phyloP scores from a whole-genome alignment of 2,888 invertebrate species.

The Lordiphosa andalusiaca region DNA sequence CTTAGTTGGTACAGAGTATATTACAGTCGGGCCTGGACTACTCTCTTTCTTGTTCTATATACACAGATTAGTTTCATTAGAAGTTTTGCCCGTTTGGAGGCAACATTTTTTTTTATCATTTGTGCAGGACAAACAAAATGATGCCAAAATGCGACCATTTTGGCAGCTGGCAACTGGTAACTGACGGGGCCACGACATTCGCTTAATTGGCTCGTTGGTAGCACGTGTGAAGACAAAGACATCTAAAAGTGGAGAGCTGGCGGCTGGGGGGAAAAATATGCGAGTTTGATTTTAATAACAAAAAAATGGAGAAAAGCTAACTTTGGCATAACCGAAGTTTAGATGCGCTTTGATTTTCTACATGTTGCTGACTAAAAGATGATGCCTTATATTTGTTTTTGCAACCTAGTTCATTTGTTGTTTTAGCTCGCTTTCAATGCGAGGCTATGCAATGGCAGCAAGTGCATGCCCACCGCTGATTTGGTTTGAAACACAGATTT shows the following conservation, averaged over 20 bases:
- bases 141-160: slow-evolving; percentile 9
- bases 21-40: too few relatives aligned
- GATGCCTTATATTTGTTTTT: too few relatives aligned
- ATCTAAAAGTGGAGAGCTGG: slow-evolving; percentile 17
- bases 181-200: slow-evolving; percentile 12
- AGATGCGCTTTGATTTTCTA: too few relatives aligned
- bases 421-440: too few relatives aligned
- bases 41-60: too few relatives aligned
- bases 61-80: background rate
- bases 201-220: slow-evolving; percentile 38
- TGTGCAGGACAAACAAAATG: background rate
- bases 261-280: slow-evolving; percentile 30
- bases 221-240: slow-evolving; percentile 26
- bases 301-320: slow-evolving; percentile 2
- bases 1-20: too few relatives aligned
- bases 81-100: background rate
- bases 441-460: too few relatives aligned
- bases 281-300: slow-evolving; percentile 41
- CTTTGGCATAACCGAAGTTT: too few relatives aligned
- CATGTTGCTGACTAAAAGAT: too few relatives aligned
- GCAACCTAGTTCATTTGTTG: too few relatives aligned
- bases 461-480: too few relatives aligned
- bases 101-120: background rate
- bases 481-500: too few relatives aligned
- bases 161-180: background rate